Base-by-base conservation (phyloP, 2,113 vertebrate genomes). In the Todiramphus chloris region DNA sequence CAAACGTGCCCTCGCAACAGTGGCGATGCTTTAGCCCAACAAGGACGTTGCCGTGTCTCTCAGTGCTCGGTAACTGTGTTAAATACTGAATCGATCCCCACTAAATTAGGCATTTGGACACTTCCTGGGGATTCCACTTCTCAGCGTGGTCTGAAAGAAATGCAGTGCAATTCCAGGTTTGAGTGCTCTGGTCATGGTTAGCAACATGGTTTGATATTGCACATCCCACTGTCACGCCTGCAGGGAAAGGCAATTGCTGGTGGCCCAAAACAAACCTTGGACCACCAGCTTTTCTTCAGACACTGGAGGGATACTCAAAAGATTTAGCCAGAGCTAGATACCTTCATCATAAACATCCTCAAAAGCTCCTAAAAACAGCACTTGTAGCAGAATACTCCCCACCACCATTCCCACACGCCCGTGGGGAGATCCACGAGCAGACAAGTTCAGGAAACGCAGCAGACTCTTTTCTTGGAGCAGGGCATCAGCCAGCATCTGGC, bases 141-240 rank as follows among this genome's bases (percentile, higher is more conserved):
- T 77, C 30, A 13, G 27, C 72, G 13, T 6, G 13, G 33, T 23
- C 23, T 41, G 59, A 59, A 58, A 48, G 41, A 73, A 89, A 6
- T 1, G 62, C 27, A 78, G 16, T 2, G 5, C 10, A 43, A 6
- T 46, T 51, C 11, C 44, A 81, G 20, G 44, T 33, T 87, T 78
- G 46, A 87, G 60, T 0, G 1, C 6, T 70, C 41, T 30, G 39
- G 25, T 76, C 43, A 21, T 1, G 68, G 48, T 10, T 44, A 50
- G 43, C 25, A 63, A 31, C 3, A 3, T 1, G 5, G 72, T 28
- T 41, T 59, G 39, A 83, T 37, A 37, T 13, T 12, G 19, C 31
- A 6, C 14, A 56, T 33, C 44, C 43, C 44, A 48, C 0, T 1
- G 2, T 10, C 56, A 35, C 3, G 0, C 33, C 23, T 41, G 23